Evolutionary conservation across 2,797 vertebrate genomes (phyloP).

Genomic region (Acropternis orthonyx): DNA sequence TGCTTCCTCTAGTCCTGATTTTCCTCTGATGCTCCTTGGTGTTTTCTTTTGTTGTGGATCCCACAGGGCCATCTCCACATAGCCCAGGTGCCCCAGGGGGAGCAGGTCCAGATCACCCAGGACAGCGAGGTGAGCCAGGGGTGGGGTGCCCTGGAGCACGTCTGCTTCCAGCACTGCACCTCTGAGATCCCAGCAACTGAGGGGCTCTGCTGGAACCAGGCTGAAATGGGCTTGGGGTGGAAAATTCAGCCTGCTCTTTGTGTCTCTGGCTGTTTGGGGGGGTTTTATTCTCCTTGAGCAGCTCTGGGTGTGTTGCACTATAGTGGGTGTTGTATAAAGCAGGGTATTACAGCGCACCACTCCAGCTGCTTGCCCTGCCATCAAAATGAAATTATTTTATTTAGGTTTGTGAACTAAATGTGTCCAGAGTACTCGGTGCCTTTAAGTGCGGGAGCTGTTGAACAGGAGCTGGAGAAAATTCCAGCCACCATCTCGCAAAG

Average conservation of each 20-base stretch:
- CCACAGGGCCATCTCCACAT: constrained; percentile 98
- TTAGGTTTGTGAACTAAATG: neutral
- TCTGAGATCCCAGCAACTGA: neutral
- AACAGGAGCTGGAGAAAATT: neutral
- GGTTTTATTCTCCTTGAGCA: neutral
- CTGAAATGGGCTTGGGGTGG: neutral
- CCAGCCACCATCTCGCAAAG: neutral
- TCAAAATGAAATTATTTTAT: neutral
- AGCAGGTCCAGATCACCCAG: constrained; percentile 99
- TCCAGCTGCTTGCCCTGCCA: neutral
- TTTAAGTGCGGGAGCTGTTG: neutral
- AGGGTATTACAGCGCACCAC: neutral
- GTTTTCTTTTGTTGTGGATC: constrained; percentile 80
- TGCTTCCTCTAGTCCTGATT: constrained; percentile 19
- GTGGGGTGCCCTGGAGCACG: neutral
- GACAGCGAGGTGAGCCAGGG: constrained; percentile 89
- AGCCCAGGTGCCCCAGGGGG: constrained; percentile 97
- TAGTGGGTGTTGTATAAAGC: neutral
- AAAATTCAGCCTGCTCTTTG: neutral
- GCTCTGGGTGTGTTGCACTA: neutral
- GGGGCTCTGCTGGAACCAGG: neutral
- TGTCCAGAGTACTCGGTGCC: neutral
- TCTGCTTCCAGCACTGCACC: fast-evolving
- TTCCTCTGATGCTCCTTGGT: constrained; percentile 75
- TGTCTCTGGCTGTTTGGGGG: neutral